These are phyloP conservation scores for Cecidostiba fungosa DNA, from an alignment of 2,888 invertebrate genomes.

Conservation along the genomic window DNA sequence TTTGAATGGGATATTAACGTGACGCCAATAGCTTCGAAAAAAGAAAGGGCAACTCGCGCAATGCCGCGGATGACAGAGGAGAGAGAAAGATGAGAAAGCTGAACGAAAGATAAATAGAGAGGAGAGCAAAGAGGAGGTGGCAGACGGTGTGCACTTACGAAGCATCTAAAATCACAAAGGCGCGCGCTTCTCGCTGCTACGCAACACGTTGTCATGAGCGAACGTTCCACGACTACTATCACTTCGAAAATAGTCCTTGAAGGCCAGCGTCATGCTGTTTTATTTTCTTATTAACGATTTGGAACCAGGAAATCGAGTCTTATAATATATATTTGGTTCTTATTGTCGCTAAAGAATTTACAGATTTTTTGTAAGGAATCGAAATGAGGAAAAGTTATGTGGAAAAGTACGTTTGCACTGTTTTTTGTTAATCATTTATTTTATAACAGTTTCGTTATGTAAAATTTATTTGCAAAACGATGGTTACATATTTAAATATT, in stretches of 20 bases:
- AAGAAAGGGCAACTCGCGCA: constrained; percentile 51
- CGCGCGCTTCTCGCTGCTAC: constrained; percentile 57
- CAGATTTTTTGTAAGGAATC: constrained; percentile 53
- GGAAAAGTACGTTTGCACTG: constrained; percentile 39
- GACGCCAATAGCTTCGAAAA: constrained; percentile 59
- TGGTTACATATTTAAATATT: constrained; percentile 56
- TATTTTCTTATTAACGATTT: constrained; percentile 49
- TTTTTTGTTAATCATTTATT: constrained; percentile 58
- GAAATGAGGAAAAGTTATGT: constrained; percentile 59
- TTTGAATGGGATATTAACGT: constrained; percentile 23
- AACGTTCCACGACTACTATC: constrained; percentile 28
- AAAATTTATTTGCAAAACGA: constrained; percentile 47
- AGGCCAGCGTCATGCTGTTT: constrained; percentile 29
- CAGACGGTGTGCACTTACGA: constrained; percentile 74
- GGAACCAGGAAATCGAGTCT: constrained; percentile 55
- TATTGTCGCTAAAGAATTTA: constrained; percentile 43
- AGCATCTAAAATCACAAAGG: constrained; percentile 66
- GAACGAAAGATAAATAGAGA: constrained; percentile 60
- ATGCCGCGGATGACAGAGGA: constrained; percentile 63
- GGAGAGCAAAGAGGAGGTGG: constrained; percentile 70
- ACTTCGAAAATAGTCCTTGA: constrained; percentile 45
- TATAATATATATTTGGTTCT: constrained; percentile 37
- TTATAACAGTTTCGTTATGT: constrained; percentile 46
- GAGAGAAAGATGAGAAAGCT: constrained; percentile 60
- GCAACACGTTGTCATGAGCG: constrained; percentile 64